Evolutionary conservation across 2,888 invertebrate species (phyloP).

Genomic region (Heterodera filipjevi): DNA sequence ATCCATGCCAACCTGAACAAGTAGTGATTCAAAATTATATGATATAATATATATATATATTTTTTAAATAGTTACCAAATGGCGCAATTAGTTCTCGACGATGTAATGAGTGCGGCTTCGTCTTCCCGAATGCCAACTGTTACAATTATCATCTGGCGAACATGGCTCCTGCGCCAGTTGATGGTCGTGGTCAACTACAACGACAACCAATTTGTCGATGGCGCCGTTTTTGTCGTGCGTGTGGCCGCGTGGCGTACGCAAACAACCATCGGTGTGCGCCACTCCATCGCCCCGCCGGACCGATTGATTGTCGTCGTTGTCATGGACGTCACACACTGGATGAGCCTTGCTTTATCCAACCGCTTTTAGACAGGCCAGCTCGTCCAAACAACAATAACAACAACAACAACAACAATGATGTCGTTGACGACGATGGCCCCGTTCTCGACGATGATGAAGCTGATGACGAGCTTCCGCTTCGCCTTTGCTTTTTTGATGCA

Average conservation of each 20-base stretch:
- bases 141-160: not conserved
- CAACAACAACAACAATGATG: not conserved
- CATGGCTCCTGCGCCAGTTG: not conserved
- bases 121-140: not conserved
- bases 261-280: not conserved
- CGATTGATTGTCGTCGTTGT: not conserved
- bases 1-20: not conserved
- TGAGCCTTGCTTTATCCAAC: conserved; percentile 5
- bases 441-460: no score
- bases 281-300: no score
- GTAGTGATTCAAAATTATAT: not conserved
- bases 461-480: not conserved
- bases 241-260: not conserved
- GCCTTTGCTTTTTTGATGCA: not conserved
- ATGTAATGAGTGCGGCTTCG: not conserved
- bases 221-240: not conserved
- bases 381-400: conserved; percentile 12
- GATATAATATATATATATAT: no score
- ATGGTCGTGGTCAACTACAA: not conserved
- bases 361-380: not conserved
- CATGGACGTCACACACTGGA: not conserved
- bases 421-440: not conserved
- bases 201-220: not conserved
- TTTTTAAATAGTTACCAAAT: not conserved
- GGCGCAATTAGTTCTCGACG: not conserved